A percentile compares a stretch with the other conserved stretches of the same genome.
Conservation (phyloP, 2,797 vertebrate genomes). For the Sebastiscus tertius region DNA sequence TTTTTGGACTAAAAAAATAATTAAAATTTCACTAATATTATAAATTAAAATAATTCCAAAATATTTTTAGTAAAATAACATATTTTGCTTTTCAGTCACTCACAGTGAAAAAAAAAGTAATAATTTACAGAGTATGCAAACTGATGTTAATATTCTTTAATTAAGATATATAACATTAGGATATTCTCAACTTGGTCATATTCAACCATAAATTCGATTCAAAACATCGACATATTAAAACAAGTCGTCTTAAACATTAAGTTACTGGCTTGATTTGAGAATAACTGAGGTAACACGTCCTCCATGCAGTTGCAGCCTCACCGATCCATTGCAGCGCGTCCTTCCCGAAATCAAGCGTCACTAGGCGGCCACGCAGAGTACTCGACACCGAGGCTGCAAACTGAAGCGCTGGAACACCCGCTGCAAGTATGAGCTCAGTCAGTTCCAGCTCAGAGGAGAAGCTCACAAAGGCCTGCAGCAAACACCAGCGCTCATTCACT, state of each 20-base stretch:
- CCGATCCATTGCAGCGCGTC: constrained; percentile 65
- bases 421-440: not conserved
- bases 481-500: not conserved
- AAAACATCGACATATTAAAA: not conserved
- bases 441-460: not conserved
- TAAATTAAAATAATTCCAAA: not conserved
- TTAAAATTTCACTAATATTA: not conserved
- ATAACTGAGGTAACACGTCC: fast-evolving
- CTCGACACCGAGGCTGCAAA: constrained; percentile 52
- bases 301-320: constrained; percentile 40
- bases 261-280: not conserved
- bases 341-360: constrained; percentile 6
- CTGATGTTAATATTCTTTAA: too few relatives aligned
- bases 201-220: not conserved
- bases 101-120: too few relatives aligned
- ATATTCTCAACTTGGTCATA: not conserved
- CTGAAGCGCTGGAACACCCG: not conserved
- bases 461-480: not conserved
- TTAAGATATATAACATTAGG: too few relatives aligned
- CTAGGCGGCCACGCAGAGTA: constrained; percentile 15
- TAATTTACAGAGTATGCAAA: too few relatives aligned
- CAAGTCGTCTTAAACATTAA: not conserved
- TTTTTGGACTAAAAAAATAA: too few relatives aligned
- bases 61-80: too few relatives aligned
- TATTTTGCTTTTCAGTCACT: too few relatives aligned